Conservation (phyloP, 2,888 invertebrate genomes). For the Cerceris rybyensis region DNA sequence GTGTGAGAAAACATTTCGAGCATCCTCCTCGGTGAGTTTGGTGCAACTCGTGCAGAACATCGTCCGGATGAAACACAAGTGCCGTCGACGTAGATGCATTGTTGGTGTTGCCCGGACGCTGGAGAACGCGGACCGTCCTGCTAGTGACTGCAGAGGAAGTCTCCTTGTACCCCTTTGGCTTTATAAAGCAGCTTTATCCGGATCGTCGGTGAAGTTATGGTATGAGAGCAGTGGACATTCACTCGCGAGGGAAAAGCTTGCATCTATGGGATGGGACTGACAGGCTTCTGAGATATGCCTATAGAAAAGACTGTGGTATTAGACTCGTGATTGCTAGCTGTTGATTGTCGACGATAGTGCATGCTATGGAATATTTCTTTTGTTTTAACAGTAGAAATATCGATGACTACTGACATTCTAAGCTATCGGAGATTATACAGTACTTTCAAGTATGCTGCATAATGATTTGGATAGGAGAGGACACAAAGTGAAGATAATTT, state of each 20-base stretch:
- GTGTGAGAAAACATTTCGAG: no score
- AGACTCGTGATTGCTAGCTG: background rate
- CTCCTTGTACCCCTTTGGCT: constrained; percentile 42
- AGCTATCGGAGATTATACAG: no score
- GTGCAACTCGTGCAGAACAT: no score
- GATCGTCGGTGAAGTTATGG: constrained; percentile 69
- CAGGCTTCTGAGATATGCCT: constrained; percentile 53
- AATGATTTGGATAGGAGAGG: no score
- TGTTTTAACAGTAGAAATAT: background rate
- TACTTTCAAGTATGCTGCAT: no score
- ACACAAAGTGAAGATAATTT: no score
- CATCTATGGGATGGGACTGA: constrained; percentile 38
- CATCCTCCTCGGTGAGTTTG: no score
- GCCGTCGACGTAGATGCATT: no score
- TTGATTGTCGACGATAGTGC: background rate
- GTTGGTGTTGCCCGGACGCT: background rate
- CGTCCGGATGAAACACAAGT: no score
- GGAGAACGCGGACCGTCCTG: constrained; percentile 23
- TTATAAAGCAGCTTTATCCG: constrained; percentile 73
- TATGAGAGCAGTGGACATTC: constrained; percentile 72
- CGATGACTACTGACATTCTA: no score
- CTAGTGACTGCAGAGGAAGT: constrained; percentile 33
- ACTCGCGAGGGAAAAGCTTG: constrained; percentile 56
- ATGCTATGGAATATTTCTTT: background rate
- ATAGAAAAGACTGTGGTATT: constrained; percentile 15